These are phyloP conservation scores for Drosophila jambulina DNA, from an alignment of 1,140 invertebrate species.

Conservation along the genomic window DNA sequence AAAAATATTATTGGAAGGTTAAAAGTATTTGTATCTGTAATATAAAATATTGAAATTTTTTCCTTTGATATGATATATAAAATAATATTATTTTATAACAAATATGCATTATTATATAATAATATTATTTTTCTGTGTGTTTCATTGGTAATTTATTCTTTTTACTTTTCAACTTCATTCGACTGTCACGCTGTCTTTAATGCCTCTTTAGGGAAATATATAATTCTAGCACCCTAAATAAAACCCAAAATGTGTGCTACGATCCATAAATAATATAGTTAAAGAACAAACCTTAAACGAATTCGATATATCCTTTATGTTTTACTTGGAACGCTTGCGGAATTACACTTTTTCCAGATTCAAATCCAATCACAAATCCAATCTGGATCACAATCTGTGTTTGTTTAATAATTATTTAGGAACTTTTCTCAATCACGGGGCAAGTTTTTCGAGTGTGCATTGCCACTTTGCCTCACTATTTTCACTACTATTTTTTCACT, in stretches of 20 bases:
- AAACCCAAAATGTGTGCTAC: constrained; percentile 26
- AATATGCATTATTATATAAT: too few species aligned
- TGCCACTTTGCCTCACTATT: constrained; percentile 1
- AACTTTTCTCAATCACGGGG: constrained; percentile 32
- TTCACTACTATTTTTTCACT: constrained; percentile 71
- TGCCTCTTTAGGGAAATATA: too few species aligned
- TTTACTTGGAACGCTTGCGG: constrained; percentile 1
- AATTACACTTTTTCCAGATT: not conserved
- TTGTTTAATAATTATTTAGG: constrained; percentile 16
- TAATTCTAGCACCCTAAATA: not conserved
- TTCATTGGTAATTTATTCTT: not conserved
- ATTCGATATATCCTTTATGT: not conserved
- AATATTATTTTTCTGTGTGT: not conserved
- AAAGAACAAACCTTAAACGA: constrained; percentile 10
- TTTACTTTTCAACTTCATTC: not conserved
- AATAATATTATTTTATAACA: too few species aligned
- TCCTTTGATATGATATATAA: fast-evolving
- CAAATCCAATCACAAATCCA: constrained; percentile 4
- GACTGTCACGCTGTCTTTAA: not conserved
- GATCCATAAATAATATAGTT: not conserved
- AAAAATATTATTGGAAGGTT: fast-evolving
- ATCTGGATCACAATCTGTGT: constrained; percentile 4
- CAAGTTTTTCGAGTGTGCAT: not conserved
- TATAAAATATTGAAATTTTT: not conserved
- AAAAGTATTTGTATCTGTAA: too few species aligned